Evolutionary conservation across 2,797 vertebrate species (phyloP).

Genomic region (Xenopus petersii): DNA sequence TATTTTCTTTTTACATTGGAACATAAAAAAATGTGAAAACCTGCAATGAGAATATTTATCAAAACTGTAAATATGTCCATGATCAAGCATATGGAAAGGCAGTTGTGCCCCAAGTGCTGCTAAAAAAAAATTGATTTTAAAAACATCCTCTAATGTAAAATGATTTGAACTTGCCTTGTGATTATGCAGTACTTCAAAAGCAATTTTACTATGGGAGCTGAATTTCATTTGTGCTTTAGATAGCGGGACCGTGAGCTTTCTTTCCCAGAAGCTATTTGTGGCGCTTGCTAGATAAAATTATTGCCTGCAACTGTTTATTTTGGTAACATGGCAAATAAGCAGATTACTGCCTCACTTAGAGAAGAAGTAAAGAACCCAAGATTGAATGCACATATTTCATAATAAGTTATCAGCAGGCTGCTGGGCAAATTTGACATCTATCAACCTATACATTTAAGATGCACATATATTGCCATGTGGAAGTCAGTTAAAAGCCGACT

Average conservation of each 20-base stretch:
- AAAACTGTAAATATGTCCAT: too few relatives aligned
- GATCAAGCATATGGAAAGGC: too few relatives aligned
- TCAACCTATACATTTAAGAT: too few relatives aligned
- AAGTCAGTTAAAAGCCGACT: too few relatives aligned
- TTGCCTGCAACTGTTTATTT: not conserved
- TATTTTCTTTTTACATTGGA: too few relatives aligned
- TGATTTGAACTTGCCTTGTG: not conserved
- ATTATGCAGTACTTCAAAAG: conserved; percentile 1
- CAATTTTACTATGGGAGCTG: not conserved
- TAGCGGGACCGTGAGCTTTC: not conserved
- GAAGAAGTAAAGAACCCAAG: not conserved
- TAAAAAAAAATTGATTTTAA: not conserved
- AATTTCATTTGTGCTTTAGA: not conserved
- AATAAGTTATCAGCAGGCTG: too few relatives aligned
- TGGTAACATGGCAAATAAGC: not conserved
- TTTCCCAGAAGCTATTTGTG: not conserved
- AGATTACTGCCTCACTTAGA: not conserved
- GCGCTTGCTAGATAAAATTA: not conserved
- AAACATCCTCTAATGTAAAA: not conserved
- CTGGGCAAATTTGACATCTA: too few relatives aligned
- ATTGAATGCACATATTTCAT: not conserved
- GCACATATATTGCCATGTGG: too few relatives aligned
- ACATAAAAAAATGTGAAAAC: too few relatives aligned
- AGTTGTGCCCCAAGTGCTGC: not conserved
- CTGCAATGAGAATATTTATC: too few relatives aligned